A percentile compares a stretch with the other conserved stretches of the same genome.
These are phyloP conservation scores for Tetramorium bicarinatum DNA, from an alignment of 2,888 invertebrate species.

Conservation along the genomic window DNA sequence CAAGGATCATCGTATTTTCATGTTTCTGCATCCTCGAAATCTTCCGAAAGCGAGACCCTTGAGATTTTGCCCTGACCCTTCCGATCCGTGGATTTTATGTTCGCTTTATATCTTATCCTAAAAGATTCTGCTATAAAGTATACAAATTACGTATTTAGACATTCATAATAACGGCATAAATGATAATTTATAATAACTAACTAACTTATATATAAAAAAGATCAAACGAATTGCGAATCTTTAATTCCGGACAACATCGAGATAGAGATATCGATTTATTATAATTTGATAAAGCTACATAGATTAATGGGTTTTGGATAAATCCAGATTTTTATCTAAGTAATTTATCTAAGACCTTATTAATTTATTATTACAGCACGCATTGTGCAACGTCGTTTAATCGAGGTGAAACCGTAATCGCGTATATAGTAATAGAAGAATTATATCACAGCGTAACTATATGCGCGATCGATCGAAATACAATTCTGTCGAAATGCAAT, in stretches of 20 bases:
- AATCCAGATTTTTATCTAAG: no score
- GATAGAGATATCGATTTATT: neutral
- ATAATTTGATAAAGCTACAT: neutral
- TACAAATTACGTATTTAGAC: neutral
- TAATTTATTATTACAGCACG: neutral
- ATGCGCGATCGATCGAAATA: slow-evolving; percentile 1
- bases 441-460: neutral
- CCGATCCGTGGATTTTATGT: neutral
- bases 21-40: neutral
- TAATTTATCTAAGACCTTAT: slow-evolving; percentile 20
- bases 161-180: no score
- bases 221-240: neutral
- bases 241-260: neutral
- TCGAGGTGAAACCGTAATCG: slow-evolving; percentile 5
- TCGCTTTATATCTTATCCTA: neutral
- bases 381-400: neutral
- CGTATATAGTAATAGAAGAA: neutral
- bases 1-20: neutral
- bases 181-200: no score
- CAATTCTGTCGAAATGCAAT: slow-evolving; percentile 18
- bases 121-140: neutral
- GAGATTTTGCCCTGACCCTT: neutral
- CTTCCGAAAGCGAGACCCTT: neutral
- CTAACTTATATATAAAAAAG: neutral
- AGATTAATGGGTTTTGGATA: neutral